Conservation (phyloP, 2,113 vertebrate species). For the Saguinus imperator region DNA sequence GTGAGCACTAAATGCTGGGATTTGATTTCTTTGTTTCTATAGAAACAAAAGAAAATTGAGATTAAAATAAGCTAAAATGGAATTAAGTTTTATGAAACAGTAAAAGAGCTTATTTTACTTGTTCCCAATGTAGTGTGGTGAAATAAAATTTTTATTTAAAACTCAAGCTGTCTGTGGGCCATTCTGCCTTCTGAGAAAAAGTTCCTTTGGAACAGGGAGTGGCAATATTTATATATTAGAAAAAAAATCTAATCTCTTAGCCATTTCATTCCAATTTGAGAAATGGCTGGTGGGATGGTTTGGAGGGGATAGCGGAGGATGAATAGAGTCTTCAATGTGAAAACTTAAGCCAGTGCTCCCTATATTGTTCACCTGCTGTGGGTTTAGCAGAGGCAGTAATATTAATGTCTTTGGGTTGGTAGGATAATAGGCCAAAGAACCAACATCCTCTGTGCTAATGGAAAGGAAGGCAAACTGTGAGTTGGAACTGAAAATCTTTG, state of each 20-base stretch:
- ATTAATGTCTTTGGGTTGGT: not conserved
- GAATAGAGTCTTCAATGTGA: not conserved
- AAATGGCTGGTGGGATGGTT: not conserved
- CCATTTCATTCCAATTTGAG: not conserved
- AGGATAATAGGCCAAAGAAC: not conserved
- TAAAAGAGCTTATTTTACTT: conserved; percentile 70
- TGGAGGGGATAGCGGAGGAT: not conserved
- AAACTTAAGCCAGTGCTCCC: not conserved
- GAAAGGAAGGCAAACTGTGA: not conserved
- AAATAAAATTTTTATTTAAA: conserved; percentile 61
- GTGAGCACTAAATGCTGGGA: conserved; percentile 58
- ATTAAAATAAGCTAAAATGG: conserved; percentile 75
- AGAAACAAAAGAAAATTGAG: conserved; percentile 79
- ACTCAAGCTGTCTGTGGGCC: conserved; percentile 27
- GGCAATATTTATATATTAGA: not conserved
- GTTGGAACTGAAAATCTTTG: not conserved
- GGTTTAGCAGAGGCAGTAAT: not conserved
- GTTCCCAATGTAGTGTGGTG: not conserved
- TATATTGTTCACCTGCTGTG: not conserved
- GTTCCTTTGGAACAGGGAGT: not conserved
- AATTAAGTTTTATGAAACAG: conserved; percentile 70
- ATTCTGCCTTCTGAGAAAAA: not conserved
- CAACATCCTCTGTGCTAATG: not conserved
- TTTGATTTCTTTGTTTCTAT: conserved; percentile 76
- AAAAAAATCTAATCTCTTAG: not conserved